These are phyloP conservation scores for Tolmerus cingulatus DNA, from an alignment of 2,888 invertebrate genomes.

Conservation along the genomic window DNA sequence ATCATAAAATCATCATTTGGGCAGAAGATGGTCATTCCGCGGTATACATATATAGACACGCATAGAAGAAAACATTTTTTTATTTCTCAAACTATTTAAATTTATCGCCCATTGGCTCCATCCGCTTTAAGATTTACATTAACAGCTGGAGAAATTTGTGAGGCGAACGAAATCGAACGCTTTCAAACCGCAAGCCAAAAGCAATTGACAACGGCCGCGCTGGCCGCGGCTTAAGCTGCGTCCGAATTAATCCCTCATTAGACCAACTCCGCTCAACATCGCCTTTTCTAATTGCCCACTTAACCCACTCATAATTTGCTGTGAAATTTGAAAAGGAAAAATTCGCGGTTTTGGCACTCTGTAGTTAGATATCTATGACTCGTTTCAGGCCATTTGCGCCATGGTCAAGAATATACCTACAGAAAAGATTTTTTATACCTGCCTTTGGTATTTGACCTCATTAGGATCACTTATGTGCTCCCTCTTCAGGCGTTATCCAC, in stretches of 20 bases:
- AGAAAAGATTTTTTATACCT: background rate
- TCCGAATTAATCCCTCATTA: background rate
- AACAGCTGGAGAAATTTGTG: background rate
- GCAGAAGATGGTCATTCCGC: background rate
- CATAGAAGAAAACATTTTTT: background rate
- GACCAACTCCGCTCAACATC: background rate
- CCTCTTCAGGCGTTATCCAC: background rate
- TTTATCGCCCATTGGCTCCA: background rate
- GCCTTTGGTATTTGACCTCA: background rate
- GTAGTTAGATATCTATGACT: background rate
- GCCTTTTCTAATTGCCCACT: background rate
- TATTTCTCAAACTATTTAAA: background rate
- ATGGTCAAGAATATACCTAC: background rate
- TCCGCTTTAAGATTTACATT: conserved; percentile 4
- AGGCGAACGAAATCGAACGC: conserved; percentile 1
- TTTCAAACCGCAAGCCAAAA: conserved; percentile 3
- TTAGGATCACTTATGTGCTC: background rate
- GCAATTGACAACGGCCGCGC: background rate
- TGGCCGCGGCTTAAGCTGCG: no score
- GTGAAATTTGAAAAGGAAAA: background rate
- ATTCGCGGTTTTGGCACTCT: background rate
- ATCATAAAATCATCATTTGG: background rate
- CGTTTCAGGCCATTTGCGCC: background rate
- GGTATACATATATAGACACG: background rate
- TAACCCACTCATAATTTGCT: background rate